Evolutionary conservation across 2,888 invertebrate genomes (phyloP), one percentile per base, ranked within the genome.

Genomic region (Ophraella communa): DNA sequence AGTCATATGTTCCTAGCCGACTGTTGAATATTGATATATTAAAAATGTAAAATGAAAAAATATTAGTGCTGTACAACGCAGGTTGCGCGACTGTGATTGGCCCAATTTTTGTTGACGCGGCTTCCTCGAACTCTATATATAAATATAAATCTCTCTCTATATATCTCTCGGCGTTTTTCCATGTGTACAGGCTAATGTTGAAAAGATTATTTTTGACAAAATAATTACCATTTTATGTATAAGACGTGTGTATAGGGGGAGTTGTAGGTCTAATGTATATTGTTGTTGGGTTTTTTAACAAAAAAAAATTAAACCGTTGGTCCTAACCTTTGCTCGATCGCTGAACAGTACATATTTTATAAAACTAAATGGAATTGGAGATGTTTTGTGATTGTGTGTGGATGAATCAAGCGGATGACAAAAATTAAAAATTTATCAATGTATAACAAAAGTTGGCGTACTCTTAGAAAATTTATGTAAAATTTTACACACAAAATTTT

Each of bases 161-260:
- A 39, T 39, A 14, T 62, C 74, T 60, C 56, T 59, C 70, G 72
- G 75, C 74, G 74, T 74, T 71, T 75, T 70, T 75, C 71, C 73
- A 76, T 76, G 74, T 79, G 81, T 81, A 81, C 79, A 81, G 81
- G 78, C 81, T 81, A 80, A 78, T 74, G 75, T 79, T 80, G 64
- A 11, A 74, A 77, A 81, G 77, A 78, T 81, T 80, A 81, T 81
- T 81, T 81, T 81, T 30, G 81, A 80, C 81, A 81, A 80, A 79
- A 80, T 80, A 79, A 81, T 80, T 80, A 81, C 81, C 80, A 81
- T 77, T 77, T 76, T 77, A 77, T 78, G 75, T 80, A 78, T 81
- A 81, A 81, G 79, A 76, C 79, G 30, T 30, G 30, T 30, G 79
- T 80, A 80, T 80, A 80, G 77, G 76, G 79, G 79, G 78, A 79